Base-by-base conservation (phyloP, 2,888 invertebrate genomes). In the Hemaris fuciformis region DNA sequence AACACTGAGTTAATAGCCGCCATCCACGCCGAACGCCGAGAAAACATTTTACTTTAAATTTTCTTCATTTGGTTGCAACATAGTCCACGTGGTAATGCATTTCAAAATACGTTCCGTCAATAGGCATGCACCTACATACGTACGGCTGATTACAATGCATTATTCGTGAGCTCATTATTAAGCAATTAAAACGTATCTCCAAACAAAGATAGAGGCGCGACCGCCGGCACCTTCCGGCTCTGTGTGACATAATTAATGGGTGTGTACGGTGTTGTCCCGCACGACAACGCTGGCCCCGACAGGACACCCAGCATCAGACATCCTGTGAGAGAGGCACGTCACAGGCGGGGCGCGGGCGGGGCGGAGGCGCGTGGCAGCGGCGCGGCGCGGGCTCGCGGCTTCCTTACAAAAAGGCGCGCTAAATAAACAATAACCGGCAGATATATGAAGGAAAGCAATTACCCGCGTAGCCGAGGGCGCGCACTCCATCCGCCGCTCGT, bases 401-500 rank as follows among this genome's bases (percentile, higher is more conserved):
- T 84, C 87, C 85, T 83, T 77, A 81, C 79, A 83, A 84, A 85
- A 85, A 82, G 81, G 73, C 71, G 79, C 79, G 82, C 79, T 88
- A 83, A 87, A 87, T 85, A 89, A 89, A 89, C 87, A 91, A 85
- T 81, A 79, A 82, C 78, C 77, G 74, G 81, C 80, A 84, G 81
- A 86, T 87, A 87, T 83, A 87, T 88, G 86, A 88, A 81, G 80
- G 76, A 85, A 88, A 84, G 86, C 84, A 90, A 89, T 90, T 85
- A 86, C 78, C 64, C 66, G 66, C 53, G 74, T 73, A 66, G 85
- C 89, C 89, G 76, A 66, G 75, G 87, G 88, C 89, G 75, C 73
- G 71, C 66, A 64, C 70, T 72, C 72, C n/a, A n/a, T 76, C 75
- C 79, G 75, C 76, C 70, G 76, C 80, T 82, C 81, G 81, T 83